These are phyloP conservation scores for Vannuccia rotundouncinata DNA, from an alignment of 2,888 invertebrate genomes.

Conservation along the genomic window DNA sequence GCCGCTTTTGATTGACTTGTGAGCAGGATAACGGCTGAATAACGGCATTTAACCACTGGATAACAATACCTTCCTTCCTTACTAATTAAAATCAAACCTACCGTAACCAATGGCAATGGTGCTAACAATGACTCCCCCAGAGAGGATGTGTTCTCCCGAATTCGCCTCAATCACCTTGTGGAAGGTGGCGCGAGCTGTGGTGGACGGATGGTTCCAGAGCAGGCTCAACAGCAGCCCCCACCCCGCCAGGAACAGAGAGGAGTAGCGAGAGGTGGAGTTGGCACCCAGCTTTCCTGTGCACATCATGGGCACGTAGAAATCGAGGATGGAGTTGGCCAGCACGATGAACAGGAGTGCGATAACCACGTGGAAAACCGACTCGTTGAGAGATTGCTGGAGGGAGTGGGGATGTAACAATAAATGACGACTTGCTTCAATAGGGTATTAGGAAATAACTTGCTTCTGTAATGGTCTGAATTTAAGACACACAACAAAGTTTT, in stretches of 20 bases:
- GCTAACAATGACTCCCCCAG: conserved; percentile 6
- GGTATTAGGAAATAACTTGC: too few relatives aligned
- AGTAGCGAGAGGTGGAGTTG: neutral
- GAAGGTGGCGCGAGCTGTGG: neutral
- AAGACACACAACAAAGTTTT: too few relatives aligned
- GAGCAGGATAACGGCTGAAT: too few relatives aligned
- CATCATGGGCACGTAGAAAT: conserved; percentile 2
- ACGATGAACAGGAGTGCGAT: conserved; percentile 6
- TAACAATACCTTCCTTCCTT: too few relatives aligned
- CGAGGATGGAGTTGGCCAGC: neutral
- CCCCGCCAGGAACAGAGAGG: neutral
- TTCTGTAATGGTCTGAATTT: too few relatives aligned
- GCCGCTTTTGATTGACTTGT: too few relatives aligned
- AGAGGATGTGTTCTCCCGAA: neutral
- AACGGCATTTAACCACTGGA: too few relatives aligned
- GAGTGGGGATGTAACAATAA: too few relatives aligned
- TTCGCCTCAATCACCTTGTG: conserved; percentile 2
- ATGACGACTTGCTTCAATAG: too few relatives aligned
- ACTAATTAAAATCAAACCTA: neutral
- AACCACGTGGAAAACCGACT: neutral
- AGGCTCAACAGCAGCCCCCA: neutral
- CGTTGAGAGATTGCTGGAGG: too few relatives aligned
- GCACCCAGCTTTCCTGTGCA: neutral
- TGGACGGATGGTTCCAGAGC: conserved; percentile 31
- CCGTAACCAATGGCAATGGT: conserved; percentile 18